phyloP scores from a whole-genome alignment of 2,888 invertebrate species.

The Caenorhabditis drosophilae region DNA sequence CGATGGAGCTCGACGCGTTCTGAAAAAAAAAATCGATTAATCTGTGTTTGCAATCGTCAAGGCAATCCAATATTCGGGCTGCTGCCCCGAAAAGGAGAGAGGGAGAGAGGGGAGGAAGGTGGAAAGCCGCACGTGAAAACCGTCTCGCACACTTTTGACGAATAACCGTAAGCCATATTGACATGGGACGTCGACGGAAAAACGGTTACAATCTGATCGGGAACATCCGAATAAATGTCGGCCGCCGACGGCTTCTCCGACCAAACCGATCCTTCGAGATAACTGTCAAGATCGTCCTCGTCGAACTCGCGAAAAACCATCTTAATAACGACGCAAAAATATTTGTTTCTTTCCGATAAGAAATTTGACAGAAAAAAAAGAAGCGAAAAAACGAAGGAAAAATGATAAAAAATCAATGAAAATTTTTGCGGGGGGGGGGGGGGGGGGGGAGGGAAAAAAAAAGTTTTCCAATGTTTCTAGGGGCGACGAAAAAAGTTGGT shows the following conservation, averaged over 20 bases:
- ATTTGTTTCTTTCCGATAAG: background rate
- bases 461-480: too few relatives aligned
- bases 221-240: slow-evolving; percentile 17
- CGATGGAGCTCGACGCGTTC: slow-evolving; percentile 3
- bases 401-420: too few relatives aligned
- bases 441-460: background rate
- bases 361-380: background rate
- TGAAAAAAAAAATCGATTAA: too few relatives aligned
- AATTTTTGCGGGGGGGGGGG: background rate
- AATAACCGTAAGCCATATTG: slow-evolving; percentile 31
- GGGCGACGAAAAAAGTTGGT: too few relatives aligned
- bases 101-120: too few relatives aligned
- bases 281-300: slow-evolving; percentile 43
- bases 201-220: slow-evolving; percentile 38
- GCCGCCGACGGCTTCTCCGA: slow-evolving; percentile 41
- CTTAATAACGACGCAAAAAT: background rate
- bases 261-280: slow-evolving; percentile 47
- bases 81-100: too few relatives aligned
- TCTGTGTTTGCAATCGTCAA: too few relatives aligned
- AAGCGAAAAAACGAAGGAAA: too few relatives aligned
- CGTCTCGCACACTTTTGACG: slow-evolving; percentile 33
- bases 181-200: slow-evolving; percentile 34
- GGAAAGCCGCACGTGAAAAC: slow-evolving; percentile 42
- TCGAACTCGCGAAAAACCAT: slow-evolving; percentile 19
- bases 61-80: too few relatives aligned